Evolutionary conservation across 2,888 invertebrate genomes (phyloP).

Genomic region (Chloroclystis v-ata): DNA sequence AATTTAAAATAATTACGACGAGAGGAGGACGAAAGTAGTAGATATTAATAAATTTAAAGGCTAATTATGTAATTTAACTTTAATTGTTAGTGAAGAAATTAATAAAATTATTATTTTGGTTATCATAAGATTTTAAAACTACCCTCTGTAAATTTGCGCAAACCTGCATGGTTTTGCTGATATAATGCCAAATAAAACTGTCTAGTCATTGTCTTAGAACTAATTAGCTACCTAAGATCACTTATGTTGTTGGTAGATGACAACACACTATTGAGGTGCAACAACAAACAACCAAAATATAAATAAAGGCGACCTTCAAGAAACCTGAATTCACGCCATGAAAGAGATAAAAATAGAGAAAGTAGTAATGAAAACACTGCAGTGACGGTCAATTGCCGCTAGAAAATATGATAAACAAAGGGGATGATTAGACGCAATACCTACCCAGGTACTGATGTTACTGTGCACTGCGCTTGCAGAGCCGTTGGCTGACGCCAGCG

Average conservation of each 20-base stretch:
- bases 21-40: too few relatives aligned
- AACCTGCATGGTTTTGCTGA: too few relatives aligned
- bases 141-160: too few relatives aligned
- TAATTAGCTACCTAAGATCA: neutral
- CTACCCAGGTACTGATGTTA: constrained; percentile 75
- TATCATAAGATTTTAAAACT: too few relatives aligned
- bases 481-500: constrained; percentile 24
- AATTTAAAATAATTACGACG: too few relatives aligned
- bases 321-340: constrained; percentile 27
- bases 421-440: constrained; percentile 30
- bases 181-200: constrained; percentile 4
- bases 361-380: constrained; percentile 31
- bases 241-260: too few relatives aligned
- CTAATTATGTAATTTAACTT: too few relatives aligned
- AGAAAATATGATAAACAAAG: constrained; percentile 37
- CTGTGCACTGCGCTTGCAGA: constrained; percentile 27
- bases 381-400: constrained; percentile 31
- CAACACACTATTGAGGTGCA: neutral
- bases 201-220: neutral
- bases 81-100: too few relatives aligned
- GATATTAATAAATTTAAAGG: too few relatives aligned
- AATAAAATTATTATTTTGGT: too few relatives aligned
- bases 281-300: constrained; percentile 14
- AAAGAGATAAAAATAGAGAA: constrained; percentile 44
- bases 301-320: constrained; percentile 32